Evolutionary conservation across 2,113 vertebrate species (phyloP).

Genomic region (Sorex araneus): DNA sequence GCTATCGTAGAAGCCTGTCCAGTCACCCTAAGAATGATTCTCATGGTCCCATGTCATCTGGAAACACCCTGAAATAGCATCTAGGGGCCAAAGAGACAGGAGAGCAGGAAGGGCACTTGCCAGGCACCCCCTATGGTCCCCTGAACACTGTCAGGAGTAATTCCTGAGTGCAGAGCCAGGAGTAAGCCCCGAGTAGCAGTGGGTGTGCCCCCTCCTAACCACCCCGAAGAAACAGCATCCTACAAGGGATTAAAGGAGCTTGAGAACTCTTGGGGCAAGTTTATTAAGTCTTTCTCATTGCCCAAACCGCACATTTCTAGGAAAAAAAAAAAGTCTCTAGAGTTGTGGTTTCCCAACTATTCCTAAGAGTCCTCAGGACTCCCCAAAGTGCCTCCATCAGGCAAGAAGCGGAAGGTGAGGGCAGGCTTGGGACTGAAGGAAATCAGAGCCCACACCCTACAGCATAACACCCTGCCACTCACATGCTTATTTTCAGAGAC

Average conservation of each 20-base stretch:
- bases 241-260: not conserved
- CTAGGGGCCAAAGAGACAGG: too few relatives aligned
- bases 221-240: not conserved
- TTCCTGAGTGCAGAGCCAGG: too few relatives aligned
- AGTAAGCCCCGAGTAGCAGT: too few relatives aligned
- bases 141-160: too few relatives aligned
- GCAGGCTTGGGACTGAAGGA: not conserved
- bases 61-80: too few relatives aligned
- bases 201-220: too few relatives aligned
- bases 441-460: not conserved
- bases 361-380: not conserved
- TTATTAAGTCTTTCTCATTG: not conserved
- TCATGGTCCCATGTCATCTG: too few relatives aligned
- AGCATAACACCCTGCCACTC: not conserved
- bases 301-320: not conserved
- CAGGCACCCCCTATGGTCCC: too few relatives aligned
- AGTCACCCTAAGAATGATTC: not conserved
- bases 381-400: not conserved
- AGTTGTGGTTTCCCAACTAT: slow-evolving; percentile 15
- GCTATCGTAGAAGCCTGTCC: not conserved
- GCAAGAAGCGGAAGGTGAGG: not conserved
- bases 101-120: too few relatives aligned
- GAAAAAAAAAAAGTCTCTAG: not conserved
- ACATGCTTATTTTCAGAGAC: too few relatives aligned
- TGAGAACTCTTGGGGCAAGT: not conserved